Base-by-base conservation (phyloP, 2,797 vertebrate species). In the Peromyscus eremicus region DNA sequence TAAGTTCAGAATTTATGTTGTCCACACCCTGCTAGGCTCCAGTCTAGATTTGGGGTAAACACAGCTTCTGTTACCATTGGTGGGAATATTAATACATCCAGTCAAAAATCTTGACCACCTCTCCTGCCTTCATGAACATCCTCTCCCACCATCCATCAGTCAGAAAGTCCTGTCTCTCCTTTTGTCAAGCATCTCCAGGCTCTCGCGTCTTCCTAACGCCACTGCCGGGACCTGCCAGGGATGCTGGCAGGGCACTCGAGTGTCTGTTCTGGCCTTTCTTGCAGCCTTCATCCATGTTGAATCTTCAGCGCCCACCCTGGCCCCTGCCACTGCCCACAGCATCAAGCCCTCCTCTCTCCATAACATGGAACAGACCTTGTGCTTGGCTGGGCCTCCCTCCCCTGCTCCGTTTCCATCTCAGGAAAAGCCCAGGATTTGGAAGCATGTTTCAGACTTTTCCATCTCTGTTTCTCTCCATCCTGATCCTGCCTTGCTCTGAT, bases 11-110 rank as follows among this genome's bases (percentile, higher is more conserved):
- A 21, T 75, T n/a, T 19, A 4, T 13, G 2, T 16, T 49, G 12
- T 57, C 55, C 17, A 0, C 0, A 0, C 49, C 16, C 62, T 8
- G 13, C 40, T 80, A n/a, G 1, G 0, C 19, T 55, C 21, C 8
- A 0, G 55, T 64, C 49, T 29, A 82, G 43, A 66, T 46, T 64
- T 8, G 25, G 57, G 55, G 60, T 34, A 81, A 23, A 2, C 29
- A 13, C 19, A 16, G 76, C 71, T 52, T 40, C 25, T 43, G 0
- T 40, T 55, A n/a, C 40, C 81, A 81, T 21, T 27, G 64, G 46
- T 9, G 6, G 66, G 43, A 70, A 7, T n/a, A 27, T 46, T 17
- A 92, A 34, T 1, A 11, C 14, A 19, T 92, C 40, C 62, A 71
- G 64, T 4, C 4, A 37, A 52, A 89, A 27, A 40, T 34, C 88